A percentile compares a stretch with the other conserved stretches of the same genome.
Conservation (phyloP, 92 coral and sea anemone species). For the Bergia puertoricense region DNA sequence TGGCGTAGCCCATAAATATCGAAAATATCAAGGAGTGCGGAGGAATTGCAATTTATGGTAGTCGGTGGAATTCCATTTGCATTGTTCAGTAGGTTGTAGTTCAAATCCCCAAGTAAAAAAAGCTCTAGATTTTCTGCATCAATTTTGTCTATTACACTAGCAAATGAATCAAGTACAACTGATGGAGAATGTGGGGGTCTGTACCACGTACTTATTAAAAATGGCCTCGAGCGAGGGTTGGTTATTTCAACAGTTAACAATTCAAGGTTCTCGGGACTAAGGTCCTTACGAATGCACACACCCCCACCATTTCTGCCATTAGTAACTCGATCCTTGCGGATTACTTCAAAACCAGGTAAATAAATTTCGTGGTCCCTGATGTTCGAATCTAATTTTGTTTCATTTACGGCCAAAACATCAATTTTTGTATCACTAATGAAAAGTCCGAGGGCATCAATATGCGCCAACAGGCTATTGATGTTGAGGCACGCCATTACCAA, state of each 20-base stretch:
- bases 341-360: background rate
- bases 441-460: conserved; percentile 13
- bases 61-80: background rate
- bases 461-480: no score
- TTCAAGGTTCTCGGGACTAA: conserved; percentile 10
- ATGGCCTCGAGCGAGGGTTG: background rate
- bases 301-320: conserved; percentile 3
- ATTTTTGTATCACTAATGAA: conserved; percentile 7
- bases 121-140: background rate
- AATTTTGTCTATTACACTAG: no score
- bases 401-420: background rate
- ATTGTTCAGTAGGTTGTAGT: conserved; percentile 1
- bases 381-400: background rate
- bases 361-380: background rate
- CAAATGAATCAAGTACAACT: no score
- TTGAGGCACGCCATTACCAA: background rate
- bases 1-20: conserved; percentile 10
- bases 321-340: background rate
- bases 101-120: conserved; percentile 4
- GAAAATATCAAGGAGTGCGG: background rate
- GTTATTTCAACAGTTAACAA: conserved; percentile 21
- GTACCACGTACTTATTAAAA: no score
- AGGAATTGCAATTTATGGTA: background rate
- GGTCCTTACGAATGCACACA: background rate
- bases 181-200: no score